phyloP scores from a whole-genome alignment of 2,113 vertebrate genomes.

The Alouatta palliata region DNA sequence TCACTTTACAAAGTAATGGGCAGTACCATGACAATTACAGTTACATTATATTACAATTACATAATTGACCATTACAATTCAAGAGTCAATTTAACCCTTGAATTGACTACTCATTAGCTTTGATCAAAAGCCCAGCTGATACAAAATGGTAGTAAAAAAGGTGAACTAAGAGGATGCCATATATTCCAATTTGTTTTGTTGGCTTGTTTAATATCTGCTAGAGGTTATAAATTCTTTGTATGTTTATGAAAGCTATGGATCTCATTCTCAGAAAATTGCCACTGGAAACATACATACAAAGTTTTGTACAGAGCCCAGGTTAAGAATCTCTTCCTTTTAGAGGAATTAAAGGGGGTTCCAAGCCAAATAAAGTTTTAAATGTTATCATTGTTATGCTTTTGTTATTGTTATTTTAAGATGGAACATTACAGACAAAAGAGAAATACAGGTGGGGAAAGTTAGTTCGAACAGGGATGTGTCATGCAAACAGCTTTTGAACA shows the following conservation, averaged over 20 bases:
- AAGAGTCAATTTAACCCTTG: neutral
- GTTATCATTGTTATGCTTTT: neutral
- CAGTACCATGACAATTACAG: too few relatives aligned
- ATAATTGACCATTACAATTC: too few relatives aligned
- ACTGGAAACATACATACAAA: neutral
- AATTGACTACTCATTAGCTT: neutral
- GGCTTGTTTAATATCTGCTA: neutral
- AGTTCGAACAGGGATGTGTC: neutral
- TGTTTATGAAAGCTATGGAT: neutral
- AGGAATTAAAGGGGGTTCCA: neutral
- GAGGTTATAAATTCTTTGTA: neutral
- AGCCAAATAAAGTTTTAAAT: neutral
- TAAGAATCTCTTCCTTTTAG: neutral
- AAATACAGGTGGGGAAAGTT: neutral
- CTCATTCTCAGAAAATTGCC: neutral
- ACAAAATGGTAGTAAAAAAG: neutral
- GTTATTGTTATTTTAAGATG: neutral
- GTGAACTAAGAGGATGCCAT: neutral
- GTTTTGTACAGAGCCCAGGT: neutral
- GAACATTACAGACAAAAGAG: neutral
- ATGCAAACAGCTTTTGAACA: neutral
- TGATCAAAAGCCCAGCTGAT: neutral
- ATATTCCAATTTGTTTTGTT: neutral
- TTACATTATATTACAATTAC: too few relatives aligned
- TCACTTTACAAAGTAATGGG: neutral